Evolutionary conservation across 64 coral and sea anemone species (phyloP).

Genomic region (Montipora efflorescens): DNA sequence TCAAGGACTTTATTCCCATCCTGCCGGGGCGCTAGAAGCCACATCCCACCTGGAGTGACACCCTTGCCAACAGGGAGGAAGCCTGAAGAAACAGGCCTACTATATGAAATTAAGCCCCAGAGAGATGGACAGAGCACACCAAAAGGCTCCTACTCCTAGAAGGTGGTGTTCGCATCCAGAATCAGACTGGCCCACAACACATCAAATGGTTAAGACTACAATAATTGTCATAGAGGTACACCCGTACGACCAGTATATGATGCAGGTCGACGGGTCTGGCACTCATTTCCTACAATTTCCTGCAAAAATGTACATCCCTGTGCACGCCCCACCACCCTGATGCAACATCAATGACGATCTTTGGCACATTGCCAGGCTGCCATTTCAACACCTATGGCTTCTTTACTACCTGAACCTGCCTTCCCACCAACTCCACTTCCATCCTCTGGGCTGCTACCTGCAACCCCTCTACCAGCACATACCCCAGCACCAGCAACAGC

Average conservation of each 20-base stretch:
- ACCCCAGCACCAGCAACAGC: too few species aligned
- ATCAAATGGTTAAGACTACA: slow-evolving; percentile 16
- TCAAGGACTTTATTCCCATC: slow-evolving; percentile 12
- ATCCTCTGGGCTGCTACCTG: too few species aligned
- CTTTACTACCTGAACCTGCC: background rate
- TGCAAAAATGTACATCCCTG: slow-evolving; percentile 34
- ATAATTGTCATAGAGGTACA: slow-evolving; percentile 13
- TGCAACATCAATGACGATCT: slow-evolving; percentile 31
- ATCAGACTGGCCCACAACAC: slow-evolving; percentile 32
- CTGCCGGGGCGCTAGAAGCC: background rate
- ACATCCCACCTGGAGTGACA: slow-evolving; percentile 2
- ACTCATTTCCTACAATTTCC: slow-evolving; percentile 31
- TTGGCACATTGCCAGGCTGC: background rate
- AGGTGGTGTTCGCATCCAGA: slow-evolving; percentile 22
- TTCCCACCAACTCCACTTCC: too few species aligned
- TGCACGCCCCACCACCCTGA: slow-evolving; percentile 21
- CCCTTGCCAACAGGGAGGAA: slow-evolving; percentile 18
- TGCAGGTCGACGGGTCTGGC: slow-evolving; percentile 27
- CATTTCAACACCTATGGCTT: background rate
- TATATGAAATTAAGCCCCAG: background rate
- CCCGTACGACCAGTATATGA: slow-evolving; percentile 30
- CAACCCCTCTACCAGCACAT: too few species aligned
- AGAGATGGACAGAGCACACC: background rate
- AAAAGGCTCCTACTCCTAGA: slow-evolving; percentile 1
- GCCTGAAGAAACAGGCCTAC: slow-evolving; percentile 9